phyloP scores from a whole-genome alignment of 2,888 invertebrate genomes.

The Leptinotarsa peninsularis region DNA sequence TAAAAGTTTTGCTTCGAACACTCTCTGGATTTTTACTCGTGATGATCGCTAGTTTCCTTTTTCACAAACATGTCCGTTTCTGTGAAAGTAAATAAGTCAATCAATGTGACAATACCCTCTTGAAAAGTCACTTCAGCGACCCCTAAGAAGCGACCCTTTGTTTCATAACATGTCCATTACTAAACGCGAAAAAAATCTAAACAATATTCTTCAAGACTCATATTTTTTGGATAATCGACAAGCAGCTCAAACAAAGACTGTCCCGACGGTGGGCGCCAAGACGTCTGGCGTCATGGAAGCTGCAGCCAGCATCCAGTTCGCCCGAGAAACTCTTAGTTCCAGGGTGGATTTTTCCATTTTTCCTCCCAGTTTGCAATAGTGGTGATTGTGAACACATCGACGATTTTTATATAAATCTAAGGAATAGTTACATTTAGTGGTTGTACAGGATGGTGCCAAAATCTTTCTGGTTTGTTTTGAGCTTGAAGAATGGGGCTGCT shows the following conservation, averaged over 20 bases:
- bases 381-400: slow-evolving; percentile 10
- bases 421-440: slow-evolving; percentile 9
- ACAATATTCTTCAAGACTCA: neutral
- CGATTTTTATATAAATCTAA: neutral
- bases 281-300: slow-evolving; percentile 49
- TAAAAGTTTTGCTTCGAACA: too few species aligned
- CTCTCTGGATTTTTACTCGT: too few species aligned
- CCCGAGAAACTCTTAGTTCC: slow-evolving; percentile 4
- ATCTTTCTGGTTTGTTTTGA: slow-evolving; percentile 49
- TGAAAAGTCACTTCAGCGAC: too few species aligned
- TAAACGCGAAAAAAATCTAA: neutral
- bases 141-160: neutral
- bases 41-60: too few species aligned
- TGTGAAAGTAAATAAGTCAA: too few species aligned
- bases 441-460: slow-evolving; percentile 41
- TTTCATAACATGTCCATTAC: neutral
- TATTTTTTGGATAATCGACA: slow-evolving; percentile 20
- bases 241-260: slow-evolving; percentile 28
- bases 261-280: slow-evolving; percentile 44
- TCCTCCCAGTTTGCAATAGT: slow-evolving; percentile 8
- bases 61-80: too few species aligned
- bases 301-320: slow-evolving; percentile 37
- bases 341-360: slow-evolving; percentile 17
- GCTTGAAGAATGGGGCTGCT: slow-evolving; percentile 52
- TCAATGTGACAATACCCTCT: too few species aligned